Evolutionary conservation across 2,888 invertebrate genomes (phyloP), one percentile per base, ranked within the genome.

Genomic region (Orthonevra nobilis): DNA sequence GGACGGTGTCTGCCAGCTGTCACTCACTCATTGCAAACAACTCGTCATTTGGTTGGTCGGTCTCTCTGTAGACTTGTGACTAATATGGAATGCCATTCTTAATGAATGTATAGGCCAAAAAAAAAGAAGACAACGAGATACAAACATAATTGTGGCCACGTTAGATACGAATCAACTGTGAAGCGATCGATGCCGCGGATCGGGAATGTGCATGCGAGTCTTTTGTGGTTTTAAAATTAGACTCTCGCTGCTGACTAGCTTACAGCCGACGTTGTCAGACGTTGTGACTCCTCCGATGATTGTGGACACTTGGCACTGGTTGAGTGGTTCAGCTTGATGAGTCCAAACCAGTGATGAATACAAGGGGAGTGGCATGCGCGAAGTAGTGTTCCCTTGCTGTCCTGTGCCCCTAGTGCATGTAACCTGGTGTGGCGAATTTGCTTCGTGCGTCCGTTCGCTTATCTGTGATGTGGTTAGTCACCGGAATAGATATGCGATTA

Each of bases 401-500:
- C 19, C 12, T 6, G 64, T 10, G 7, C 1, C 7, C 12, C 28
- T 5, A 1, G 12, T n/a, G 32, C 0, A n/a, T 64, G 64, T 44
- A 17, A 34, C 26, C 52, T 15, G 52, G 9, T 26, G 44, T 36
- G 64, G 52, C 64, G 19, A 44, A 19, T 44, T 66, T 28, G 26
- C 64, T 34, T 60, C 34, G 46, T n/a, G n/a, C n/a, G n/a, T 46
- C 34, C 23, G 63, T 38, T 40, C 3, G 30, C 7, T 38, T 58
- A 58, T 58, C 58, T 48, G 68, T 58, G 56, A 50, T 58, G 40
- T 48, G 40, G 32, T 68, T 58, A n/a, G 48, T 58, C 58, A 58
- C 58, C 40, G 58, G 48, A 68, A 58, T 68, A 68, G 68, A 68
- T 50, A 32, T 23, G 12, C 30, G 68, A 68, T 68, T 58, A 50